Evolutionary conservation across 2,113 vertebrate genomes (phyloP).

Genomic region (Sphyrna mokarran): DNA sequence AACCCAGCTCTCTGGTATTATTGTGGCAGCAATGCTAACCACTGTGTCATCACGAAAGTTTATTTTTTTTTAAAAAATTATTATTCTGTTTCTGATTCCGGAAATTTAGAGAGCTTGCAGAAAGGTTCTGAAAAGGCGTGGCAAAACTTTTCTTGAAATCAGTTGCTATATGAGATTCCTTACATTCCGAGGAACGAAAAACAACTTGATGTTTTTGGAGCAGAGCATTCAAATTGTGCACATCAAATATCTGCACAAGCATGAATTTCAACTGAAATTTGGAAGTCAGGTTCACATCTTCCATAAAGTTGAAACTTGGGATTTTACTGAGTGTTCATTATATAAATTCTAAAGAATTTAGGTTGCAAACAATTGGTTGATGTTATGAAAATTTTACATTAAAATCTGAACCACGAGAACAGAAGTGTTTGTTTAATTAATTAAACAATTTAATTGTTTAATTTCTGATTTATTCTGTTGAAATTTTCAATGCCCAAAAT

Average conservation of each 20-base stretch:
- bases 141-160: neutral
- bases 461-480: neutral
- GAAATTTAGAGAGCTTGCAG: neutral
- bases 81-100: neutral
- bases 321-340: neutral
- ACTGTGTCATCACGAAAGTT: too few species aligned
- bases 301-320: neutral
- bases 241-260: neutral
- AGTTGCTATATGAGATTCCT: neutral
- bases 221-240: neutral
- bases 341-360: neutral
- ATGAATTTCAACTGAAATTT: neutral
- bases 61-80: neutral
- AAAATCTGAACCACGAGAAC: neutral
- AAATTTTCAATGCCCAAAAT: neutral
- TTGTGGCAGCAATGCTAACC: too few species aligned
- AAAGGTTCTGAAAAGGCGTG: neutral
- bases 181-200: slow-evolving; percentile 9
- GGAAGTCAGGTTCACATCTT: neutral
- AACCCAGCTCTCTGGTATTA: too few species aligned
- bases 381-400: neutral
- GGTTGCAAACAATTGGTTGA: neutral
- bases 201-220: neutral
- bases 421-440: neutral
- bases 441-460: too few species aligned